Percentiles rank a stretch among this genome's conserved stretches.
phyloP scores from a whole-genome alignment of 2,797 vertebrate species.

The Cynopterus sphinx region DNA sequence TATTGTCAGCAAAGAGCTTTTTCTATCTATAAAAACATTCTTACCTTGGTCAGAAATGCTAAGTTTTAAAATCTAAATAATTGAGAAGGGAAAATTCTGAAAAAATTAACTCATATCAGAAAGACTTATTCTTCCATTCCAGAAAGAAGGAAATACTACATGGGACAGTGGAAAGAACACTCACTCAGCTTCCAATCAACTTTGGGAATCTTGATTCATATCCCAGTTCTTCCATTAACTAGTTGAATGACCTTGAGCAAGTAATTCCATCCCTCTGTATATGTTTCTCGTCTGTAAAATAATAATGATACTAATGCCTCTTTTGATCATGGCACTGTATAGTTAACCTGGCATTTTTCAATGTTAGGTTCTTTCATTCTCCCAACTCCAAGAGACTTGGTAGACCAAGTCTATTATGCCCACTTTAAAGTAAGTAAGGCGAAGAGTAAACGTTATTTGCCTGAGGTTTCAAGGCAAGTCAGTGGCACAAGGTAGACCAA shows the following conservation, averaged over 20 bases:
- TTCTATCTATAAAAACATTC: neutral
- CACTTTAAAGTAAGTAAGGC: neutral
- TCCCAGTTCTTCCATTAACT: neutral
- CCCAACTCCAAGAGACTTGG: neutral
- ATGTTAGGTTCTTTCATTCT: no score
- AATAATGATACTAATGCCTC: neutral
- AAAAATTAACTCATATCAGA: neutral
- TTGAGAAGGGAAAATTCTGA: neutral
- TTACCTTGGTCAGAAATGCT: slow-evolving; percentile 4
- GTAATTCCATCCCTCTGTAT: neutral
- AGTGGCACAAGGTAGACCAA: neutral
- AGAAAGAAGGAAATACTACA: neutral
- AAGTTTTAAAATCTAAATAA: neutral
- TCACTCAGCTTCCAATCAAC: neutral
- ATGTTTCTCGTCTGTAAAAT: neutral
- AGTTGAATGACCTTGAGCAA: neutral
- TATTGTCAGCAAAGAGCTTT: neutral
- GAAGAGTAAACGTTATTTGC: neutral
- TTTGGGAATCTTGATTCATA: neutral
- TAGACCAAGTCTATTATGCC: neutral
- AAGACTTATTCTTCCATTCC: neutral
- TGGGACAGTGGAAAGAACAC: neutral
- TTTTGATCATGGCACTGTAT: neutral
- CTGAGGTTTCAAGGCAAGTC: neutral
- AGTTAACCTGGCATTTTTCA: neutral